Percentiles rank a stretch among this genome's conserved stretches.
phyloP scores from a whole-genome alignment of 2,797 vertebrate species.

The Hapalemur alaotrensis region DNA sequence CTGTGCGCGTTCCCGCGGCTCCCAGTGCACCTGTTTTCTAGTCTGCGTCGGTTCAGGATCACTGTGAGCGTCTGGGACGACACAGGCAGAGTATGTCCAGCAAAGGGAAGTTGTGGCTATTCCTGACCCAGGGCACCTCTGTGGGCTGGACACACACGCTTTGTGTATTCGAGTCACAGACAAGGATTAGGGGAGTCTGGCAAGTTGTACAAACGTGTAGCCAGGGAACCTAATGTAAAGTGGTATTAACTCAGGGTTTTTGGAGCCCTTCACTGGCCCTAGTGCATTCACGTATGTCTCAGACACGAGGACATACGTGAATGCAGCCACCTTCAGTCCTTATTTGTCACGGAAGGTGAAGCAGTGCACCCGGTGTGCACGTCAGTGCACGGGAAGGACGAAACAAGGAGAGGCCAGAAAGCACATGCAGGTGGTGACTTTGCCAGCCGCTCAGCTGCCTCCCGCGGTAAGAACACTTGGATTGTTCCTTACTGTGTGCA shows the following conservation, averaged over 20 bases:
- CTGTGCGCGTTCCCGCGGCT: too few relatives aligned
- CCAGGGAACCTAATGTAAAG: not conserved
- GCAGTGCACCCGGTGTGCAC: rapidly evolving
- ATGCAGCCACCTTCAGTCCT: not conserved
- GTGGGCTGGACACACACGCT: not conserved
- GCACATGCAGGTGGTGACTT: rapidly evolving
- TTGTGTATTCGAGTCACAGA: not conserved
- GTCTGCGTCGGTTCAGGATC: rapidly evolving
- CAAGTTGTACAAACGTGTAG: too few relatives aligned
- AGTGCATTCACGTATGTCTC: not conserved
- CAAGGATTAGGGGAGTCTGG: not conserved
- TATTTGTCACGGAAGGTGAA: not conserved
- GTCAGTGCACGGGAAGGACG: not conserved
- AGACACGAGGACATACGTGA: not conserved
- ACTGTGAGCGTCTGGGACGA: not conserved
- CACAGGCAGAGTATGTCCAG: rapidly evolving
- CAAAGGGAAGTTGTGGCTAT: not conserved
- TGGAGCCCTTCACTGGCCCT: not conserved
- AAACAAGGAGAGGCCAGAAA: not conserved
- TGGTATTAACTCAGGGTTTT: not conserved
- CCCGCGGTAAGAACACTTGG: too few relatives aligned
- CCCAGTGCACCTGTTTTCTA: not conserved
- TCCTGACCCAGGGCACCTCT: not conserved
- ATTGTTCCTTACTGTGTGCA: not conserved
- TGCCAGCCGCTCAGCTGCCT: not conserved